A percentile compares a stretch with the other conserved stretches of the same genome.
Conservation (phyloP, 2,797 vertebrate genomes). For the Limnodromus scolopaceus region DNA sequence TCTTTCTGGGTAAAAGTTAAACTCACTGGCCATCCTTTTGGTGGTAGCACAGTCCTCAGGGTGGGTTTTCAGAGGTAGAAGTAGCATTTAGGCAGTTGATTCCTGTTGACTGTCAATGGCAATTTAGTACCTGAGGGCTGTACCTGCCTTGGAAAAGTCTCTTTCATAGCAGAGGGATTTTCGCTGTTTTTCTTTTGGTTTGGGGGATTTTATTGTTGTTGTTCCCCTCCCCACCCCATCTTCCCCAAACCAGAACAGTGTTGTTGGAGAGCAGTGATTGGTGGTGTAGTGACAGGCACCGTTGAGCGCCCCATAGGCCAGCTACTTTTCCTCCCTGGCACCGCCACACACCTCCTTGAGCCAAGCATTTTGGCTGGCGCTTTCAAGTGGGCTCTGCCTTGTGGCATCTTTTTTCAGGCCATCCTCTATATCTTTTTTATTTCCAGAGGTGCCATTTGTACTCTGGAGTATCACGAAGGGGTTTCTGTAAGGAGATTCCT, state of each 20-base stretch:
- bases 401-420: not conserved
- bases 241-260: not conserved
- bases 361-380: not conserved
- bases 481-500: not conserved
- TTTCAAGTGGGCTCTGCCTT: not conserved
- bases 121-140: not conserved
- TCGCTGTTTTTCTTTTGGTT: not conserved
- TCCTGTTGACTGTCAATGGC: not conserved
- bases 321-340: not conserved
- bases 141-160: not conserved
- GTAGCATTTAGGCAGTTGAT: not conserved
- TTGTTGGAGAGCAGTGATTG: not conserved
- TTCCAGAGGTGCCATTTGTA: not conserved
- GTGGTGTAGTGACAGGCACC: not conserved
- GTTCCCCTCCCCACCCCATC: not conserved
- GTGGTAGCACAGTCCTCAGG: not conserved
- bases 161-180: not conserved
- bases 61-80: not conserved
- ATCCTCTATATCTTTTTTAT: not conserved
- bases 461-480: not conserved
- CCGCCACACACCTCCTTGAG: not conserved
- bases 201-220: not conserved
- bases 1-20: not conserved
- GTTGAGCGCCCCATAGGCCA: accelerated
- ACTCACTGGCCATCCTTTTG: not conserved